Percentiles rank a stretch among this genome's conserved stretches.
Evolutionary conservation across 2,113 vertebrate species (phyloP).

Genomic region (Regulus satrapa): DNA sequence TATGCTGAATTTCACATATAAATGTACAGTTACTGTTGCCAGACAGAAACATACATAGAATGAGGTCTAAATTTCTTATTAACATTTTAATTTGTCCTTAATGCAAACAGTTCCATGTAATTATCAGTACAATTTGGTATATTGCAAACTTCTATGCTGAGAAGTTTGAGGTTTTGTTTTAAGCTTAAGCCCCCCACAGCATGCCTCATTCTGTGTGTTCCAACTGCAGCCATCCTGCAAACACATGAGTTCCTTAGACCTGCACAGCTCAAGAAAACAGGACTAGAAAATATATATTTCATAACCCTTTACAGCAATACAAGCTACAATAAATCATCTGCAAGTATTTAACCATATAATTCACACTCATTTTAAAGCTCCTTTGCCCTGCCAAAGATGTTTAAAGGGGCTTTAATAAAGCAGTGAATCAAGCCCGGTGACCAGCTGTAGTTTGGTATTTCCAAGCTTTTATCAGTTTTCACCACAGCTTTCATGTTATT

Average conservation of each 20-base stretch:
- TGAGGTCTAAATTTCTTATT: neutral
- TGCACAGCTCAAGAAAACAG: neutral
- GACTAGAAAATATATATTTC: neutral
- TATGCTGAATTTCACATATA: slow-evolving; percentile 13
- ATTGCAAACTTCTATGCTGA: slow-evolving; percentile 13
- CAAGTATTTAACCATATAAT: slow-evolving; percentile 46
- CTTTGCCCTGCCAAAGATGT: slow-evolving; percentile 9
- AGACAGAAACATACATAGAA: slow-evolving; percentile 8
- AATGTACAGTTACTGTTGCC: neutral
- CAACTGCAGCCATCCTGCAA: neutral
- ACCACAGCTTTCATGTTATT: slow-evolving; percentile 47
- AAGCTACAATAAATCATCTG: slow-evolving; percentile 18
- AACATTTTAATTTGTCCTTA: slow-evolving; percentile 38
- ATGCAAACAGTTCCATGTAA: slow-evolving; percentile 39
- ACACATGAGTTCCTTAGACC: neutral
- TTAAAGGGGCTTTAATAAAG: slow-evolving; percentile 21
- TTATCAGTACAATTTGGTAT: neutral
- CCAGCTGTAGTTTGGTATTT: slow-evolving; percentile 44
- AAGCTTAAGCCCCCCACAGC: neutral
- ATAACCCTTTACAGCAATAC: neutral
- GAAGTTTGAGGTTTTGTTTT: neutral
- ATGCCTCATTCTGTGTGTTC: neutral
- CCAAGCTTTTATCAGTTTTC: slow-evolving; percentile 51
- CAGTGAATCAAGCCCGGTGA: neutral
- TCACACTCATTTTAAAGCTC: slow-evolving; percentile 38